These are phyloP conservation scores for Mythimna vitellina DNA, from an alignment of 2,888 invertebrate species.

Conservation along the genomic window DNA sequence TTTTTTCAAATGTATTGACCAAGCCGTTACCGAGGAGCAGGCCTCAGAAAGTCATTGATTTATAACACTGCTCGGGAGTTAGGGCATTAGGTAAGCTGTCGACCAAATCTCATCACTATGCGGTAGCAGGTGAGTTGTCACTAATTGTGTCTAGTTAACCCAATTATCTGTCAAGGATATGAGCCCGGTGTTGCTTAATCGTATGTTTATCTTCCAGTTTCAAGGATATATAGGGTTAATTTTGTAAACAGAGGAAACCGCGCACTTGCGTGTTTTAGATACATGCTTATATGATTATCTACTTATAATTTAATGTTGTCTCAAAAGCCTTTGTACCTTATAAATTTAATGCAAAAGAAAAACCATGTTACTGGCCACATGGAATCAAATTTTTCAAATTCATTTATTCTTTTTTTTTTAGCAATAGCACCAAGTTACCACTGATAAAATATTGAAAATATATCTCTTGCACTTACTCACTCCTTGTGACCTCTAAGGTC, in stretches of 20 bases:
- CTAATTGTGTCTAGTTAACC: conserved; percentile 7
- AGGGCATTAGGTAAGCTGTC: no score
- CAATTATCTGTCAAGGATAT: conserved; percentile 12
- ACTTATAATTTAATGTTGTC: no score
- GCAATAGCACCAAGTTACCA: background rate
- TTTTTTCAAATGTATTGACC: no score
- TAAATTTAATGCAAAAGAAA: background rate
- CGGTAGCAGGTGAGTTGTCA: background rate
- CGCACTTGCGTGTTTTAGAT: background rate
- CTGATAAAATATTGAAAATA: background rate
- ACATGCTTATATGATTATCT: no score
- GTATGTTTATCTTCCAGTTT: background rate
- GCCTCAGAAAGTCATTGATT: no score
- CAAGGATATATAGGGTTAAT: conserved; percentile 7
- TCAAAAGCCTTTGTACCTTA: background rate
- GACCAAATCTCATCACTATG: conserved; percentile 2
- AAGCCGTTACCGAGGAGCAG: no score
- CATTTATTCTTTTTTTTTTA: background rate
- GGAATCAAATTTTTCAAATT: no score
- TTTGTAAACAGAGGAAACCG: conserved; percentile 12
- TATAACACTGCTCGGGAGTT: no score
- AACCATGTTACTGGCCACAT: background rate
- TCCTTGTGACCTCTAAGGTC: background rate
- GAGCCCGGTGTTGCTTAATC: conserved; percentile 9
- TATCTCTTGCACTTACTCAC: background rate